phyloP scores from a whole-genome alignment of 2,797 vertebrate genomes.

The Dicrostonyx torquatus region DNA sequence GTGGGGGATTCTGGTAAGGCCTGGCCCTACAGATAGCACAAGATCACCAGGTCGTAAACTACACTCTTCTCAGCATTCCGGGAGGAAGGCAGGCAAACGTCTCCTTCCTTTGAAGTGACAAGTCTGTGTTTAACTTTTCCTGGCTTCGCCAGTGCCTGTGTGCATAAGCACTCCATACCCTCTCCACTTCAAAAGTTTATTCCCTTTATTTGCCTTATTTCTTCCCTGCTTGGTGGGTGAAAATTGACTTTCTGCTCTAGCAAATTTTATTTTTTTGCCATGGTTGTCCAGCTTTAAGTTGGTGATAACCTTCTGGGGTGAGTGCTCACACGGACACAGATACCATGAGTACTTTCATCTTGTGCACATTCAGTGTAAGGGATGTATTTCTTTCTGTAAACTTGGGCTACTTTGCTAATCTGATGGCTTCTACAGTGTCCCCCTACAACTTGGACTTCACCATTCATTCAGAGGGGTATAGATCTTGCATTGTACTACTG shows the following conservation, averaged over 20 bases:
- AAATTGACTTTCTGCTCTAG: neutral
- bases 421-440: neutral
- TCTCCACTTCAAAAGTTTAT: neutral
- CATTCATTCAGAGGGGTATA: neutral
- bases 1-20: neutral
- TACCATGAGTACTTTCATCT: neutral
- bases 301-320: neutral
- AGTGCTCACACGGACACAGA: neutral
- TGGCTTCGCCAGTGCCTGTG: neutral
- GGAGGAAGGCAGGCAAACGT: neutral
- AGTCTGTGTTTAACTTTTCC: neutral
- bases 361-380: neutral
- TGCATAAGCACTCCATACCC: neutral
- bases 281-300: neutral
- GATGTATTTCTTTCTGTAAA: neutral
- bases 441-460: neutral
- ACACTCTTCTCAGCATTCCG: neutral
- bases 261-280: neutral
- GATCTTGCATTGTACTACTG: too few relatives aligned
- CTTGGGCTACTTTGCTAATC: neutral
- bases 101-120: neutral
- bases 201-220: neutral
- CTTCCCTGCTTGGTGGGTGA: neutral
- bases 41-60: neutral
- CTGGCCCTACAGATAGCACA: neutral